Conservation (phyloP, 2,888 invertebrate species). For the Stenodera caucasica region DNA sequence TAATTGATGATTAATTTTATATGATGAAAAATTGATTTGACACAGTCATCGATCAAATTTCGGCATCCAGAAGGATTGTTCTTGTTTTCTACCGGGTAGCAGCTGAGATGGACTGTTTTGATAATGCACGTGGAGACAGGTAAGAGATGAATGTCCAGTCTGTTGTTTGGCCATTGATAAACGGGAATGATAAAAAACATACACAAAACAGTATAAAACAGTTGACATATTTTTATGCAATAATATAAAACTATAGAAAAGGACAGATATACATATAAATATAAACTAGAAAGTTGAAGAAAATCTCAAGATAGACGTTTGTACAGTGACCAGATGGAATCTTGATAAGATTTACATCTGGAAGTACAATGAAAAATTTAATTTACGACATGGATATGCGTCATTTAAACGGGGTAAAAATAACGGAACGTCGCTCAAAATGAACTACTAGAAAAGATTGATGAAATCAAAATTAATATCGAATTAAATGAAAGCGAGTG, state of each 20-base stretch:
- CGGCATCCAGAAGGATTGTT: conserved; percentile 26
- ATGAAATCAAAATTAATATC: not conserved
- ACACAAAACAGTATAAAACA: too few relatives aligned
- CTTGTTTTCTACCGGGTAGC: conserved; percentile 28
- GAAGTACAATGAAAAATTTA: not conserved
- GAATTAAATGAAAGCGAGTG: not conserved
- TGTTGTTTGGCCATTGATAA: conserved; percentile 40
- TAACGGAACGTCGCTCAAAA: not conserved
- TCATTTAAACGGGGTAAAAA: conserved; percentile 3
- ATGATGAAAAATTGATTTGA: conserved; percentile 33
- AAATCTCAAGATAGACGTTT: not conserved
- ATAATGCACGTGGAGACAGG: conserved; percentile 36
- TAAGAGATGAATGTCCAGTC: conserved; percentile 40
- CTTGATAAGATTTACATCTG: conserved; percentile 1
- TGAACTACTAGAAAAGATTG: not conserved
- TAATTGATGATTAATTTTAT: conserved; percentile 27
- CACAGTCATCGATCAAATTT: conserved; percentile 33
- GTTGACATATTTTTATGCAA: conserved; percentile 28
- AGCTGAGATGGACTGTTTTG: conserved; percentile 32
- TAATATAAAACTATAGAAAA: too few relatives aligned
- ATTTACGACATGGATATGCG: not conserved
- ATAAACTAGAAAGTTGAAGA: not conserved
- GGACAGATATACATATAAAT: too few relatives aligned
- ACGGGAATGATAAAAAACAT: conserved; percentile 38
- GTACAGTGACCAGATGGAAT: not conserved